A percentile compares a stretch with the other conserved stretches of the same genome.
Conservation (phyloP, 2,797 vertebrate species). For the Holocentrus rufus region DNA sequence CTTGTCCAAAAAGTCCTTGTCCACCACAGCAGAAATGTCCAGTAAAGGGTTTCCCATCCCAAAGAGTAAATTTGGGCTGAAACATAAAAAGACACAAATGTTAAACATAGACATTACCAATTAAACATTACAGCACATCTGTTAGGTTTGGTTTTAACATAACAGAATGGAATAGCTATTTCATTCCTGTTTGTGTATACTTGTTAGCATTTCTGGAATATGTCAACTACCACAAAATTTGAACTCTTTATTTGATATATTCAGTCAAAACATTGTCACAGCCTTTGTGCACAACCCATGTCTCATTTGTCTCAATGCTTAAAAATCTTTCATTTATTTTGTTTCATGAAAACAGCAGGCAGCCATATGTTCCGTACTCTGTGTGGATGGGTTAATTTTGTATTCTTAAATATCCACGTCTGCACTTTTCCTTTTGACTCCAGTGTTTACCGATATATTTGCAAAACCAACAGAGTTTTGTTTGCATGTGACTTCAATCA, state of each 20-base stretch:
- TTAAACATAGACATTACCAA: conserved; percentile 25
- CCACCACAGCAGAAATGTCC: conserved; percentile 94
- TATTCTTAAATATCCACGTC: not conserved
- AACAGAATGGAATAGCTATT: not conserved
- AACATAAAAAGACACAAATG: conserved; percentile 58
- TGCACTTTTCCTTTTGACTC: not conserved
- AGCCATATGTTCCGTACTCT: not conserved
- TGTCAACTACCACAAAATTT: not conserved
- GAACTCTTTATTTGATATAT: too few species aligned
- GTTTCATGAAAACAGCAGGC: too few species aligned
- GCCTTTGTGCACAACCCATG: too few species aligned
- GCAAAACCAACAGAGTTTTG: conserved; percentile 12
- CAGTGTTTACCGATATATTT: not conserved
- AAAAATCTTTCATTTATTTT: not conserved
- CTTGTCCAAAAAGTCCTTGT: conserved; percentile 99
- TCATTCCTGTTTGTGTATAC: not conserved
- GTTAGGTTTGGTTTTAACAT: not conserved
- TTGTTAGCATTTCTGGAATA: not conserved
- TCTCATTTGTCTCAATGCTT: not conserved
- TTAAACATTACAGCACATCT: not conserved
- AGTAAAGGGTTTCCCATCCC: conserved; percentile 98
- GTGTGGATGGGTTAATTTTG: conserved; percentile 1
- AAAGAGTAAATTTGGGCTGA: conserved; percentile 94
- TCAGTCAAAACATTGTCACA: too few species aligned
- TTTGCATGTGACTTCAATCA: conserved; percentile 41